These are phyloP conservation scores for Rhagologus leucostigma DNA, from an alignment of 2,113 vertebrate species.

Conservation along the genomic window DNA sequence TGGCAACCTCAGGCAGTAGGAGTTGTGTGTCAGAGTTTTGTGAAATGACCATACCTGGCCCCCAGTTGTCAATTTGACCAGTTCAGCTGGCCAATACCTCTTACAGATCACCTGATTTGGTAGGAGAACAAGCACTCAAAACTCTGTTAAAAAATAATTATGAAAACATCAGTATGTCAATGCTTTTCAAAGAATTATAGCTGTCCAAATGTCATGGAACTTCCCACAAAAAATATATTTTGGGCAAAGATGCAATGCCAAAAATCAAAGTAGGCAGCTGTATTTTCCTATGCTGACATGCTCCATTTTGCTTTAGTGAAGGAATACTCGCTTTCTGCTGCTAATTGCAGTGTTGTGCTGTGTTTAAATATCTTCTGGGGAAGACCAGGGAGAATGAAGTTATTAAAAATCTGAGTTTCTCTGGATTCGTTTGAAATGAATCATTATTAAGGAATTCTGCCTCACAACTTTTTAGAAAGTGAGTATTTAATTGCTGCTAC, in stretches of 20 bases:
- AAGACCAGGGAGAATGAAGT: not conserved
- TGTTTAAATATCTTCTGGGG: not conserved
- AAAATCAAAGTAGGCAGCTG: not conserved
- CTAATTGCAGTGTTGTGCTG: not conserved
- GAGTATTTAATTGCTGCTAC: constrained; percentile 15
- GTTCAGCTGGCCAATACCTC: not conserved
- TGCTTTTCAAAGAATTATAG: not conserved
- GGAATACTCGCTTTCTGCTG: not conserved
- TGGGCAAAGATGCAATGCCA: not conserved
- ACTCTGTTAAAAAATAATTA: not conserved
- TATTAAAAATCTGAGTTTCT: not conserved
- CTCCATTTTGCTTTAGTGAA: not conserved
- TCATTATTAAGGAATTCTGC: constrained; percentile 17
- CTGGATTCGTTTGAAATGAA: constrained; percentile 5
- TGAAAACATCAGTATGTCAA: not conserved
- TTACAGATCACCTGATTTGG: not conserved
- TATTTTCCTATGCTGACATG: not conserved
- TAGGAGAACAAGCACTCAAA: not conserved
- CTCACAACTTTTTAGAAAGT: not conserved
- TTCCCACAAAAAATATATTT: not conserved
- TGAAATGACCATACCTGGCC: not conserved
- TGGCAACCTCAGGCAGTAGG: not conserved
- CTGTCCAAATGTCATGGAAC: not conserved
- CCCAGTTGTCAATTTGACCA: not conserved
- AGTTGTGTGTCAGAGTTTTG: not conserved